Base-by-base conservation (phyloP, 1,140 invertebrate species). In the Drosophila hydei region DNA sequence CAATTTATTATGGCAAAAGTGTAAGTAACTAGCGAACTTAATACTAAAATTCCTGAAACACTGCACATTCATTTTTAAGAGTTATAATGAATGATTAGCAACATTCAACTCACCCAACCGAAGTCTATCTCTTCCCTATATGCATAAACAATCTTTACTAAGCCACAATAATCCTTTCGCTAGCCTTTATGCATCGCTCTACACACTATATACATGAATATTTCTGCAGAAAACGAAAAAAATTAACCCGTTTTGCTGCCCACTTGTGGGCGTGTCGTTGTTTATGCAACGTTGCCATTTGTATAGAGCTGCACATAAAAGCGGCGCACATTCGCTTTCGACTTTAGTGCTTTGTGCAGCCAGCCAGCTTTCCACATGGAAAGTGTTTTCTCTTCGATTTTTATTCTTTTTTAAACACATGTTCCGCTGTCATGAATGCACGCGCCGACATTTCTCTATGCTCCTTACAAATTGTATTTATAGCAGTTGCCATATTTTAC, bases 381-480 rank as follows among this genome's bases (percentile, higher is more conserved):
- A 23, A 12, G 18, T 23, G 50, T 48, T 30, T 51, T 65, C 48
- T 40, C 18, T 18, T 55, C n/a, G 11, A 12, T 40, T 12, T 48
- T 36, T 48, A 19, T 40, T 50, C 50, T 55, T 50, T 54, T 68
- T 42, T 12, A 14, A 52, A 61, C 40, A 52, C 58, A 60, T 77
- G 69, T 61, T 62, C 47, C 12, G 58, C 18, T 43, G 58, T 33
- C 65, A 72, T 77, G 77, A 80, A 80, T 83, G 55, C 77, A 62
- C 71, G 47, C 50, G 60, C 14, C 68, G 51, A 71, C 70, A 70
- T 62, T 77, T 74, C 58, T 55, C 50, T 54, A 51, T 67, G 75
- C 60, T 50, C 79, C 54, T 75, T 85, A 87, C 74, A 85, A 85
- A 85, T 87, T 73, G 70, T 85, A 87, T 85, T 87, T 85, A 88